phyloP scores from a whole-genome alignment of 2,113 vertebrate genomes.

The Actenoides lindsayi region DNA sequence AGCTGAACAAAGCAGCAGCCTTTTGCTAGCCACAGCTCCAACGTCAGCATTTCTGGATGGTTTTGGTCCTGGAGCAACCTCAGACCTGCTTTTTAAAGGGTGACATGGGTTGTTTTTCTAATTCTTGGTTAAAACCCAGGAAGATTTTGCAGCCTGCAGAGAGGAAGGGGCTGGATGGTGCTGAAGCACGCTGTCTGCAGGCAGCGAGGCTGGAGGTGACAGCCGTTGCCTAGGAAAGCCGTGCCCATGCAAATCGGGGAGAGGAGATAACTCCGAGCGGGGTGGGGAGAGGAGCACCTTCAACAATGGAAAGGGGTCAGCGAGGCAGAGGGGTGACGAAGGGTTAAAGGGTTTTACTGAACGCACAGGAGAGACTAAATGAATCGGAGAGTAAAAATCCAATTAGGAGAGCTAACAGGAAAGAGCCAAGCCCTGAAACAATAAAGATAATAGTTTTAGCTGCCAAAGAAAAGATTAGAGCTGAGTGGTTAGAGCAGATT shows the following conservation, averaged over 20 bases:
- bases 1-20: neutral
- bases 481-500: neutral
- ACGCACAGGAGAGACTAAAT: slow-evolving; percentile 21
- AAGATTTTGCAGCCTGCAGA: neutral
- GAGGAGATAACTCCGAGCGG: neutral
- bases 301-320: neutral
- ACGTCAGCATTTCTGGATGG: neutral
- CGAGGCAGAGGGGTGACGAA: neutral
- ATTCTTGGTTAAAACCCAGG: neutral
- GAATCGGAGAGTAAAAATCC: slow-evolving; percentile 49
- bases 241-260: neutral
- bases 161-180: neutral
- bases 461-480: slow-evolving; percentile 41
- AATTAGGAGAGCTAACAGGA: slow-evolving; percentile 48
- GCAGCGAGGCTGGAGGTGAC: neutral
- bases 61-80: neutral
- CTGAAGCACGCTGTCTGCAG: neutral
- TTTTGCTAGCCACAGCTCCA: neutral
- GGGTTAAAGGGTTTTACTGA: slow-evolving; percentile 33
- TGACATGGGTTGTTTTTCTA: neutral
- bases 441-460: slow-evolving; percentile 41
- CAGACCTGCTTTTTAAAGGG: neutral
- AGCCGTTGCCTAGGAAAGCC: neutral
- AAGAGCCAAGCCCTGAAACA: slow-evolving; percentile 45
- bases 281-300: neutral